Conservation (phyloP, 2,797 vertebrate genomes). For the Hoplostethus atlanticus region DNA sequence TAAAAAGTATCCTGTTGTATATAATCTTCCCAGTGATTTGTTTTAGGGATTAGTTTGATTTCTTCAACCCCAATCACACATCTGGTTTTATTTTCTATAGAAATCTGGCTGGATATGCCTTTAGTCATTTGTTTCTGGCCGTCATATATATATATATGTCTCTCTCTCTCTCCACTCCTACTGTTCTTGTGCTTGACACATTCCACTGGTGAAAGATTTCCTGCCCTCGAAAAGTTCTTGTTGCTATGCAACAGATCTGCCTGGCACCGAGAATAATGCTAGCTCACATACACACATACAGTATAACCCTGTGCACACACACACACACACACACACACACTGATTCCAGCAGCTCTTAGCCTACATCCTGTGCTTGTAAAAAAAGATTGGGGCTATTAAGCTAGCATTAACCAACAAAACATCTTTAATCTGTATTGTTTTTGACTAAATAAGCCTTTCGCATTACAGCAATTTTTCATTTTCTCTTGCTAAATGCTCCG, state of each 20-base stretch:
- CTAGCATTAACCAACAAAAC: slow-evolving; percentile 45
- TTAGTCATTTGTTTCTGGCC: slow-evolving; percentile 4
- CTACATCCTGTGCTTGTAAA: slow-evolving; percentile 64
- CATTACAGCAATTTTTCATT: slow-evolving; percentile 29
- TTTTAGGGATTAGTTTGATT: too few species aligned
- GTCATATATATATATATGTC: neutral
- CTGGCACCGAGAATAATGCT: slow-evolving; percentile 79
- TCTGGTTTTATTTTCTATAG: slow-evolving; percentile 1
- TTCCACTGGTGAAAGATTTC: slow-evolving; percentile 83
- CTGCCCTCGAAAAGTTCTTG: slow-evolving; percentile 82
- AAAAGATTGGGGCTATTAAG: slow-evolving; percentile 48
- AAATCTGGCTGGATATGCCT: too few species aligned
- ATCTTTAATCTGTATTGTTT: slow-evolving; percentile 59
- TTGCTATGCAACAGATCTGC: slow-evolving; percentile 89
- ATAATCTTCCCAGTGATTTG: too few species aligned
- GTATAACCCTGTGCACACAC: slow-evolving; percentile 33
- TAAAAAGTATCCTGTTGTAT: too few species aligned
- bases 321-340: slow-evolving; percentile 33
- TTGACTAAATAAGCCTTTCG: slow-evolving; percentile 46
- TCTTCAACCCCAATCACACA: neutral
- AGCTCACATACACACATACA: slow-evolving; percentile 66
- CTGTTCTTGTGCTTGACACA: slow-evolving; percentile 78
- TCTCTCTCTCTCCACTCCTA: slow-evolving; percentile 50
- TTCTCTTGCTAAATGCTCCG: slow-evolving; percentile 4
- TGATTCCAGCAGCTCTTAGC: slow-evolving; percentile 51